phyloP scores from a whole-genome alignment of 2,888 invertebrate species.

The Nephrotoma flavescens region DNA sequence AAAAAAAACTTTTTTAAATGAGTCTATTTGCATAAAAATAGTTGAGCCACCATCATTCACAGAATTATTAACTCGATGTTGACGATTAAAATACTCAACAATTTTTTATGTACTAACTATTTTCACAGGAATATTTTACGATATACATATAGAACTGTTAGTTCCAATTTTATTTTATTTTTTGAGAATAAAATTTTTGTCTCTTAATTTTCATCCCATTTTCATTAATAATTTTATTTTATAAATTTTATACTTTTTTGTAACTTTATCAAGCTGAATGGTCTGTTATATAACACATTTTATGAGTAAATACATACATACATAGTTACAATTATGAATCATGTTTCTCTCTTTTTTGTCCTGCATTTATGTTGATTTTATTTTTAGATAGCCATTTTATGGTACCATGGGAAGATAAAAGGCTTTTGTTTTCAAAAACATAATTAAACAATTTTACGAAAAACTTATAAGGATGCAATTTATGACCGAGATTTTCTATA shows the following conservation, averaged over 20 bases:
- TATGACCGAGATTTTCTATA: too few relatives aligned
- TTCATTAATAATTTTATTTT: background rate
- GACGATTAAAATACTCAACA: background rate
- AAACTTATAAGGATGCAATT: too few relatives aligned
- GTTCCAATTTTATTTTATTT: background rate
- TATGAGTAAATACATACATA: background rate
- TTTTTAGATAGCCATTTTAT: too few relatives aligned
- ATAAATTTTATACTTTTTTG: background rate
- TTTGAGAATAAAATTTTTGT: background rate
- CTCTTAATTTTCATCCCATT: background rate
- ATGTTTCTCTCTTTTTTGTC: background rate
- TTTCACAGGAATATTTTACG: background rate
- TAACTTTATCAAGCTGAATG: background rate
- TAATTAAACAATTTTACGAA: too few relatives aligned
- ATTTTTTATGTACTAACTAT: background rate
- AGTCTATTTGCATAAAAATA: background rate
- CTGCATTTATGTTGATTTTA: background rate
- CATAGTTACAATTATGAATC: background rate
- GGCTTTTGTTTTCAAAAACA: background rate
- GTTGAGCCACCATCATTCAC: background rate
- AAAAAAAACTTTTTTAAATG: background rate
- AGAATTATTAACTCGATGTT: background rate
- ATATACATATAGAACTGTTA: background rate
- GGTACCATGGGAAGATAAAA: too few relatives aligned
- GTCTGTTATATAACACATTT: background rate